Conservation (phyloP, 35 echinoderm and acorn worm genomes). For the Lytechinus variegatus region DNA sequence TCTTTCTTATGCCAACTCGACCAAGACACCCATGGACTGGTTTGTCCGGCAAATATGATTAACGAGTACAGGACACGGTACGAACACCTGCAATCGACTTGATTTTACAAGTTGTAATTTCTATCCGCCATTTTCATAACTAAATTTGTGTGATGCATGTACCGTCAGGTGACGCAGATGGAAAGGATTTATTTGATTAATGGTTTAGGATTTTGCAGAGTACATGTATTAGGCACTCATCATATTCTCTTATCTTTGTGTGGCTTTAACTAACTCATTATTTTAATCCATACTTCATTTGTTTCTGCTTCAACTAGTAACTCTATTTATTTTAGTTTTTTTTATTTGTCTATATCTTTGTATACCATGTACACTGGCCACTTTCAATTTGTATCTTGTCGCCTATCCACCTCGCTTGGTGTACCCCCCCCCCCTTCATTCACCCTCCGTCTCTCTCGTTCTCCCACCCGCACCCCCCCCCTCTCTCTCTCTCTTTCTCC, state of each 20-base stretch:
- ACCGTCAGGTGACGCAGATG: constrained; percentile 1
- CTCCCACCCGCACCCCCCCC: not conserved
- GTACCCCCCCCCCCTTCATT: no score
- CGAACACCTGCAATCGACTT: not conserved
- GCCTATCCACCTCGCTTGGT: not conserved
- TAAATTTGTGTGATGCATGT: not conserved
- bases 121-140: not conserved
- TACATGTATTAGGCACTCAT: not conserved
- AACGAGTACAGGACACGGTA: not conserved
- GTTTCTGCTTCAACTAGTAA: not conserved
- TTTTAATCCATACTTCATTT: no score
- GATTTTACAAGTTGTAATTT: not conserved
- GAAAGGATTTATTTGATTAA: constrained; percentile 6
- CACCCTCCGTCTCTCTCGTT: no score
- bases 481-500: no score
- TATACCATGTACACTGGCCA: not conserved
- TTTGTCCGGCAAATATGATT: constrained; percentile 3
- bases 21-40: not conserved
- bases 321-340: not conserved
- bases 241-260: not conserved
- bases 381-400: no score
- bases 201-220: not conserved
- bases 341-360: not conserved
- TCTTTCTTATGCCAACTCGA: not conserved
- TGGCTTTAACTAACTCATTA: not conserved